A percentile compares a stretch with the other conserved stretches of the same genome.
phyloP scores from a whole-genome alignment of 2,113 vertebrate species.

The Perca flavescens region DNA sequence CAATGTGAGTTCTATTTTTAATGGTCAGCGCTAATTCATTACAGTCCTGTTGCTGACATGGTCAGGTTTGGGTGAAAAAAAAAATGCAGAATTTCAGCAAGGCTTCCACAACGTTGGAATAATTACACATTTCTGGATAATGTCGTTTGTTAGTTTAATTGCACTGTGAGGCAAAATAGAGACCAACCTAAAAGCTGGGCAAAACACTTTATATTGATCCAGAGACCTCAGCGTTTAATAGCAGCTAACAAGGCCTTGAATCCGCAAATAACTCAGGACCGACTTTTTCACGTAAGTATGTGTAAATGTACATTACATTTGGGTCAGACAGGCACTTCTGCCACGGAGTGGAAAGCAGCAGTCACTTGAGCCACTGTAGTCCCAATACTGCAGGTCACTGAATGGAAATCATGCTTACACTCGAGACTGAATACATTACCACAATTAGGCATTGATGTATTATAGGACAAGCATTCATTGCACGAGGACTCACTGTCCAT shows the following conservation, averaged over 20 bases:
- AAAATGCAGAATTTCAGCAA: neutral
- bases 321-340: constrained; percentile 12
- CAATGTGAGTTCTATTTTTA: constrained; percentile 34
- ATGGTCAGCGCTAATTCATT: constrained; percentile 31
- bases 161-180: neutral
- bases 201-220: constrained; percentile 10
- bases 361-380: neutral
- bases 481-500: constrained; percentile 30
- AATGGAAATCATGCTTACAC: constrained; percentile 52
- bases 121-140: neutral
- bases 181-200: neutral
- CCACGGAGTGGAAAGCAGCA: neutral
- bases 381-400: constrained; percentile 29
- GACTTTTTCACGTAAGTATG: neutral
- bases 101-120: neutral
- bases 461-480: constrained; percentile 17
- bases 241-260: constrained; percentile 7
- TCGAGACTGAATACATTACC: constrained; percentile 50
- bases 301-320: neutral
- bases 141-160: neutral
- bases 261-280: neutral
- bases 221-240: neutral
- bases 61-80: neutral
- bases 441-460: constrained; percentile 61
- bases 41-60: neutral